Base-by-base conservation (phyloP, 2,888 invertebrate genomes). In the Volucella zonaria region DNA sequence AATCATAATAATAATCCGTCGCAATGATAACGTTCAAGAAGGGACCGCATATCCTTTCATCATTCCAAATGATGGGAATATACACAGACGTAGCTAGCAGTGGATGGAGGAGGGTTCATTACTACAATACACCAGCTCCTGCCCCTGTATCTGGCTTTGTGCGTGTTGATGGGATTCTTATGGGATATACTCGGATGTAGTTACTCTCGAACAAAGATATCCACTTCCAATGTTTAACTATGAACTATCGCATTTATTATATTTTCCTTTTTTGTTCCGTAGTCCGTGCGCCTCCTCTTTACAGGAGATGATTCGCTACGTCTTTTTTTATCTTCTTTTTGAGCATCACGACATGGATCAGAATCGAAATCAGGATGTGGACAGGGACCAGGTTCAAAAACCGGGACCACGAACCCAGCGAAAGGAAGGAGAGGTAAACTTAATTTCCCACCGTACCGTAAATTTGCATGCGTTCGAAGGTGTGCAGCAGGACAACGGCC, bases 1-100 rank as follows among this genome's bases (percentile, higher is more conserved):
- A 80, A 81, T 85, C 76, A 67, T 85, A 76, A 76, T 67, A 80
- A 71, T 71, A 83, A 85, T 85, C 71, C 52, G 23, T 45, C 70
- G 45, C 15, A 71, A 66, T 51, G 61, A 81, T 67, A 81, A 64
- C 59, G 15, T 11, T 42, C 51, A n/a, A 14, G 59, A 52, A 52
- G n/a, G 14, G 56, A 68, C 9, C 9, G 14, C 62, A 10, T 47
- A 61, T 73, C 62, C 73, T 81, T 79, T 75, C 47, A 74, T 75
- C 76, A 6, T 73, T 62, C 47, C 58, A 73, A 73, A 54, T 59
- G 49, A 73, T 79, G 67, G 58, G 76, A 85, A 76, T 43, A 67
- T 15, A 58, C 45, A 38, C 80, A 80, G 49, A 52, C 56, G 51
- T 31, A 31, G 31, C 6, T 6, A 6, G 6, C 31, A 31, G 31